Evolutionary conservation across 2,888 invertebrate species (phyloP), one percentile per base, ranked within the genome.

Genomic region (Euspilapteryx auroguttella): DNA sequence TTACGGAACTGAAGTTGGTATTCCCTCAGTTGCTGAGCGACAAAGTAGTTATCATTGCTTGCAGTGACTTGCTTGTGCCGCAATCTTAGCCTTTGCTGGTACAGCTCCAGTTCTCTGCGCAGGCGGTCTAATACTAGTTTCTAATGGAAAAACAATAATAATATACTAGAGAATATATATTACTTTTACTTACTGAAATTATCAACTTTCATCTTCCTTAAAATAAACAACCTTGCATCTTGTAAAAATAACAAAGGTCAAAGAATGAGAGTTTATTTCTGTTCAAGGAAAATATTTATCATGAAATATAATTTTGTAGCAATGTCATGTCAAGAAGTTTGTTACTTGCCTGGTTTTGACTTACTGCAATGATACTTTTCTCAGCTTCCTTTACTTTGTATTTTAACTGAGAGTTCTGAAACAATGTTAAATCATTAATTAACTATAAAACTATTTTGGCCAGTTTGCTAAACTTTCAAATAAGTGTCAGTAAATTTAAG

Each of bases 271-370:
- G n/a, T n/a, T n/a, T n/a, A n/a, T n/a, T n/a, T n/a, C n/a, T n/a
- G n/a, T n/a, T n/a, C n/a, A n/a, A n/a, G n/a, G n/a, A n/a, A n/a
- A n/a, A n/a, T n/a, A n/a, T n/a, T n/a, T n/a, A n/a, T n/a, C n/a
- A n/a, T n/a, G n/a, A n/a, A n/a, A n/a, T n/a, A n/a, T n/a, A n/a
- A n/a, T n/a, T n/a, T n/a, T n/a, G n/a, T n/a, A n/a, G n/a, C n/a
- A n/a, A n/a, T n/a, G n/a, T n/a, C n/a, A n/a, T n/a, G n/a, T n/a
- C n/a, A n/a, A n/a, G n/a, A n/a, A n/a, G n/a, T n/a, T n/a, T n/a
- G n/a, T n/a, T n/a, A 59, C 73, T 71, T 63, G 81, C 81, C 71
- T 82, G 82, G 38, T 68, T 69, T 48, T 77, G 77, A 21, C 81
- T 79, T 47, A 82, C 71, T 7, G 71, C 54, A 36, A 81, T 57